Percentiles rank a stretch among this genome's conserved stretches.
Evolutionary conservation across 2,113 vertebrate species (phyloP).

Genomic region (Catharus minimus): DNA sequence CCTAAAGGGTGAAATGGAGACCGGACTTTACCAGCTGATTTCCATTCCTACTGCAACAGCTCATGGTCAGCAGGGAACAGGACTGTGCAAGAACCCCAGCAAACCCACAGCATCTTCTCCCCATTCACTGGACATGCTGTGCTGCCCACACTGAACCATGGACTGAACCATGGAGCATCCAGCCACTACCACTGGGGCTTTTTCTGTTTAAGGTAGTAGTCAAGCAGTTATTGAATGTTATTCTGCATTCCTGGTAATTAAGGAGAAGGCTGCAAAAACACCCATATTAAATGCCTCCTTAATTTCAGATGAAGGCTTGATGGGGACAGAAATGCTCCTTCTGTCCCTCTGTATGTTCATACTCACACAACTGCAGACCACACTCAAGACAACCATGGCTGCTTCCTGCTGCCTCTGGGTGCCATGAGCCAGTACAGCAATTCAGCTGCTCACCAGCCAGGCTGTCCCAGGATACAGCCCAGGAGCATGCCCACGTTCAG

Average conservation of each 20-base stretch:
- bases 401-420: neutral
- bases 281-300: neutral
- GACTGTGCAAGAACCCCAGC: neutral
- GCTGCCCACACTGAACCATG: fast-evolving
- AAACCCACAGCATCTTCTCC: neutral
- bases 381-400: fast-evolving
- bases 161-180: fast-evolving
- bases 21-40: neutral
- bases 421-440: neutral
- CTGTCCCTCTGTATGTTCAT: too few species aligned
- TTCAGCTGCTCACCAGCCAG: neutral
- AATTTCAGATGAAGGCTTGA: neutral
- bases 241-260: neutral
- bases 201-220: neutral
- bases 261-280: neutral
- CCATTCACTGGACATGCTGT: neutral
- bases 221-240: neutral
- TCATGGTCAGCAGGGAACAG: neutral
- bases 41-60: neutral
- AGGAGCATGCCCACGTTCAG: neutral
- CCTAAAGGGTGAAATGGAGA: neutral
- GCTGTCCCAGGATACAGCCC: neutral
- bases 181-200: neutral
- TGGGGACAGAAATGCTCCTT: neutral
- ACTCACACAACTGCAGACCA: neutral